A percentile compares a stretch with the other conserved stretches of the same genome.
These are phyloP conservation scores for Oplegnathus fasciatus DNA, from an alignment of 2,113 vertebrate genomes.

Conservation along the genomic window DNA sequence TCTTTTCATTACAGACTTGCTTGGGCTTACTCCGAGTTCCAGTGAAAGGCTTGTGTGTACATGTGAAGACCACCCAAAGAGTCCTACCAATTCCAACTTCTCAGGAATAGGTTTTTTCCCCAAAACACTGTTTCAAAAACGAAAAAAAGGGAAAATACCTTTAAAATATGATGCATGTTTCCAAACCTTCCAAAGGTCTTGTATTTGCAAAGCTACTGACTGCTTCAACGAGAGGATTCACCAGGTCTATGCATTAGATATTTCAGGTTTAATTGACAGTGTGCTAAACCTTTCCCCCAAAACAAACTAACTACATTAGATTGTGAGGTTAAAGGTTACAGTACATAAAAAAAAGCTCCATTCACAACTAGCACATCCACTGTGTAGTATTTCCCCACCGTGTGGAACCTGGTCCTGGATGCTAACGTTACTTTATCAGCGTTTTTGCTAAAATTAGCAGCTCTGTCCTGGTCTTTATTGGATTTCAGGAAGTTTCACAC, in stretches of 20 bases:
- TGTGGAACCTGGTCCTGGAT: background rate
- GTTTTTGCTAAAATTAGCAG: background rate
- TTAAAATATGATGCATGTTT: background rate
- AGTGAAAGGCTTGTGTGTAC: slow-evolving; percentile 40
- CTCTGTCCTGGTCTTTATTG: background rate
- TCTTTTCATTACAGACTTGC: slow-evolving; percentile 52
- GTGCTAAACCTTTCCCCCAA: background rate
- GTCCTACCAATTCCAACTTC: background rate
- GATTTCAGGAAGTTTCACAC: background rate
- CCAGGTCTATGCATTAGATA: background rate
- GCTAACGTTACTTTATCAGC: background rate
- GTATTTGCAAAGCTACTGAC: background rate
- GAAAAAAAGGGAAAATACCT: background rate
- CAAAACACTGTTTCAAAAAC: slow-evolving; percentile 8
- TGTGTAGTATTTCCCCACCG: background rate
- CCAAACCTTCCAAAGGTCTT: background rate
- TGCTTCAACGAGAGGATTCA: background rate
- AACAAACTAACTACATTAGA: background rate
- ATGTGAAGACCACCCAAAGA: slow-evolving; percentile 58
- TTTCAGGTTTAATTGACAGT: background rate
- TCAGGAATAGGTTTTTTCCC: background rate
- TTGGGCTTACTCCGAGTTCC: slow-evolving; percentile 4
- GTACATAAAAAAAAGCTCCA: too few species aligned
- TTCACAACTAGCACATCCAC: background rate
- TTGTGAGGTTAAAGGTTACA: background rate